Evolutionary conservation across 2,797 vertebrate genomes (phyloP), one percentile per base, ranked within the genome.

Genomic region (Xenentodon cancila): DNA sequence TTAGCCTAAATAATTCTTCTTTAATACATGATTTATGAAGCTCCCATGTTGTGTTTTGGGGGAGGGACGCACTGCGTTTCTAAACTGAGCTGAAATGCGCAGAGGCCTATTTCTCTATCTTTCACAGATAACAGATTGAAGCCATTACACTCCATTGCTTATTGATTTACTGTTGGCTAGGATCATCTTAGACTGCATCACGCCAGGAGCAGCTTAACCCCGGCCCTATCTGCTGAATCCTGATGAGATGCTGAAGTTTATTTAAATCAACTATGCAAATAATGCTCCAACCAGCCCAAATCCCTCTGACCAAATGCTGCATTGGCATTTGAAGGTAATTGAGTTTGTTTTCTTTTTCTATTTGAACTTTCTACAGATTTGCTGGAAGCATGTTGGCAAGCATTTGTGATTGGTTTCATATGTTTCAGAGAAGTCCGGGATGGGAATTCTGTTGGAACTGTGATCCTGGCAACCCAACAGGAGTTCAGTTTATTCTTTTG

Each of bases 21-120:
- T 85, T 87, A 89, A 88, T 84, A 84, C 87, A 89, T 89, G 84
- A 88, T 87, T 87, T 89, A 86, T 90, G 79, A 90, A 85, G 87
- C 81, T 68, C 77, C 68, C 22, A 16, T 84, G 74, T 75, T 85
- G 74, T 80, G 60, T 78, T 84, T 72, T 42, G 51, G 60, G 25
- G 43, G 47, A 77, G 60, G 56, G 34, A 9, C 64, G 44, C 61
- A 60, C 63, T 59, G 47, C 5, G 53, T 27, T 75, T 68, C 45
- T 53, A 78, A 81, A 83, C 63, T 75, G 60, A 86, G 78, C 50
- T 45, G 61, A 69, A 48, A 68, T 59, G 40, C 73, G 71, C 64
- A 53, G 53, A 61, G 66, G 69, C 32, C 30, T 45, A 53, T 59
- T 66, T 56, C 50, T 50, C 37, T 13, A 53, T 56, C 68, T 74